Evolutionary conservation across 2,797 vertebrate genomes (phyloP).

Genomic region (Thunnus albacares): DNA sequence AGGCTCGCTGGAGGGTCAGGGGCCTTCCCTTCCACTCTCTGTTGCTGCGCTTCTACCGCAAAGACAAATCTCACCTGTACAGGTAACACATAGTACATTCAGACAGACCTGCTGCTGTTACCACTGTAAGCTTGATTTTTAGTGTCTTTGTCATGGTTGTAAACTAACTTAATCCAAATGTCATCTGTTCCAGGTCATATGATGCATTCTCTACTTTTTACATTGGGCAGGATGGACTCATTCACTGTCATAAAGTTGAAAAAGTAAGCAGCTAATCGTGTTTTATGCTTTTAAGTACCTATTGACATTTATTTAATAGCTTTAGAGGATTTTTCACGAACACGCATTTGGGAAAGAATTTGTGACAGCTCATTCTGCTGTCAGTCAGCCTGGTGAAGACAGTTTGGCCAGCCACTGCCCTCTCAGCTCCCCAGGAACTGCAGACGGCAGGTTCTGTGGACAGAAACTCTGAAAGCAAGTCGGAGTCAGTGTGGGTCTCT

Average conservation of each 20-base stretch:
- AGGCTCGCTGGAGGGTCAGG: conserved; percentile 91
- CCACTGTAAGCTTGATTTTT: neutral
- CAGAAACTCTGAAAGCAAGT: too few relatives aligned
- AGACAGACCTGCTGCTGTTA: neutral
- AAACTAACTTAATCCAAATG: neutral
- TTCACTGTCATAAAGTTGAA: conserved; percentile 92
- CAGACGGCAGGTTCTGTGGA: too few relatives aligned
- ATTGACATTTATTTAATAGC: neutral
- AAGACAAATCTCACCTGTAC: conserved; percentile 89
- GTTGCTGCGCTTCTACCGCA: conserved; percentile 89
- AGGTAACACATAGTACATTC: conserved; percentile 76
- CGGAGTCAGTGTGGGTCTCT: too few relatives aligned
- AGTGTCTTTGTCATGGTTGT: neutral
- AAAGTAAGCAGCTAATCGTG: conserved; percentile 84
- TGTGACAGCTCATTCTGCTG: too few relatives aligned
- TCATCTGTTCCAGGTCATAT: conserved; percentile 83
- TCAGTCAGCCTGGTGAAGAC: too few relatives aligned
- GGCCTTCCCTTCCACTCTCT: conserved; percentile 89
- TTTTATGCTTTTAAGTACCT: neutral
- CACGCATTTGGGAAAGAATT: too few relatives aligned
- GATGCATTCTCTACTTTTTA: conserved; percentile 96
- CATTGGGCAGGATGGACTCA: conserved; percentile 90
- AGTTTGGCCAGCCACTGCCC: too few relatives aligned
- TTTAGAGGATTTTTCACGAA: neutral
- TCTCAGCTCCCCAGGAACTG: too few relatives aligned